phyloP scores from a whole-genome alignment of 1,140 invertebrate genomes.

The Gonatopus flavifemur region DNA sequence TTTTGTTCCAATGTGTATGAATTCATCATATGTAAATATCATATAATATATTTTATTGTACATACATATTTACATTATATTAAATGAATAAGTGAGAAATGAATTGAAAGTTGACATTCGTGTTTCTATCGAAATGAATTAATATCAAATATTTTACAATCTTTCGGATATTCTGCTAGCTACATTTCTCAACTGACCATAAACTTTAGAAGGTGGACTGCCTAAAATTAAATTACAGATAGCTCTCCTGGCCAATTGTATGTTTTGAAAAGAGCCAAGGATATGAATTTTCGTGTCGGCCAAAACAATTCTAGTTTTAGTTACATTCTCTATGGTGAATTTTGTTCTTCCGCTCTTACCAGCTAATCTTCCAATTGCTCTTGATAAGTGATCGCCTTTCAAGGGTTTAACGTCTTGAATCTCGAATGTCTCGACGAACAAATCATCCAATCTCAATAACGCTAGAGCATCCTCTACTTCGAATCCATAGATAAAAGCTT shows the following conservation, averaged over 20 bases:
- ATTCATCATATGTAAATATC: slow-evolving; percentile 2
- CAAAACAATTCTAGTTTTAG: slow-evolving; percentile 96
- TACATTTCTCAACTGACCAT: slow-evolving; percentile 87
- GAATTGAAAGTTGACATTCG: no score
- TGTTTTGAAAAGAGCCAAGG: slow-evolving; percentile 96
- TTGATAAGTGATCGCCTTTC: slow-evolving; percentile 92
- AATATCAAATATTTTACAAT: slow-evolving; percentile 63
- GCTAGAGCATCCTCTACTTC: slow-evolving; percentile 97
- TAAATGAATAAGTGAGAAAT: slow-evolving; percentile 5
- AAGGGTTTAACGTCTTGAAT: slow-evolving; percentile 95
- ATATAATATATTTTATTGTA: slow-evolving; percentile 7
- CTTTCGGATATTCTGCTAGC: slow-evolving; percentile 79
- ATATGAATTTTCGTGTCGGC: slow-evolving; percentile 97
- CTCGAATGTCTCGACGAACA: slow-evolving; percentile 97
- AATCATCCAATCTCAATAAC: slow-evolving; percentile 90
- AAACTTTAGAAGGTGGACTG: slow-evolving; percentile 93
- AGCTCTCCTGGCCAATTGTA: slow-evolving; percentile 91
- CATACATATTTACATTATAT: slow-evolving; percentile 4
- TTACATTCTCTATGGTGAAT: slow-evolving; percentile 98
- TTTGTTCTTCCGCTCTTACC: slow-evolving; percentile 97
- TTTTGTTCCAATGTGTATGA: neutral
- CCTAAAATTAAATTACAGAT: slow-evolving; percentile 98
- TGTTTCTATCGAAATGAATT: slow-evolving; percentile 3
- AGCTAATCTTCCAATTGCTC: slow-evolving; percentile 94
- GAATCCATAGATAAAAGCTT: slow-evolving; percentile 95